Base-by-base conservation (phyloP, 2,113 vertebrate genomes). In the Hyaena hyaena region DNA sequence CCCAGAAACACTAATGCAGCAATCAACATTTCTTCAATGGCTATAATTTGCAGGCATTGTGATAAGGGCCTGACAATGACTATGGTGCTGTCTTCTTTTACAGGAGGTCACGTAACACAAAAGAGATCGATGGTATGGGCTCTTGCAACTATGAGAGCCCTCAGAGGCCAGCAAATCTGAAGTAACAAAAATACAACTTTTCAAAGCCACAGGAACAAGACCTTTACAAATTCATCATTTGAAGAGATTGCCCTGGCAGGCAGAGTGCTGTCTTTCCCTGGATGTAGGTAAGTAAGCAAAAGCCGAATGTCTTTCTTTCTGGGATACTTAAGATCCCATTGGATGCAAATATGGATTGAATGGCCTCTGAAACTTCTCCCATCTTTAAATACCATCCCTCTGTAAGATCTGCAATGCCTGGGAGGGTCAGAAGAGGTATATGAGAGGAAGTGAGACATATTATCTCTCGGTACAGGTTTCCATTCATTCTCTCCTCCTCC, bases 401-500 rank as follows among this genome's bases (percentile, higher is more conserved):
- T 11, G 1, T 85, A 76, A 93, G 28, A 35, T n/a, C n/a, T 35
- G 17, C 7, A 55, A 83, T 74, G 73, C 31, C 43, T 50, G 74
- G 7, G 53, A 82, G 28, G 39, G 15, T 26, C 31, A 35, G 50
- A 80, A 88, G 69, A 73, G 16, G 21, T 15, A 58, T n/a, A 39
- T 14, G 0, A 15, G 50, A 91, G 43, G 43, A 92, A 39, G 5
- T 10, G 7, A 90, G 68, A 31, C 24, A 99, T 97, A 99, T 99
- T 61, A 58, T 99, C 95, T 99, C 99, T 97, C 28, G 45, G 21
- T 10, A 33, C 26, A 50, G 4, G 99, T 99, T 98, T 99, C 99
- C 76, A 99, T 99, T 98, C 99, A 99, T 97, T 99, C 99, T 96
- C 99, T 99, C 96, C 98, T 99, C 98, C 93, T 99, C 31, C 99